Percentiles rank a stretch among this genome's conserved stretches.
Evolutionary conservation across 2,113 vertebrate species (phyloP).

Genomic region (Sprattus sprattus): DNA sequence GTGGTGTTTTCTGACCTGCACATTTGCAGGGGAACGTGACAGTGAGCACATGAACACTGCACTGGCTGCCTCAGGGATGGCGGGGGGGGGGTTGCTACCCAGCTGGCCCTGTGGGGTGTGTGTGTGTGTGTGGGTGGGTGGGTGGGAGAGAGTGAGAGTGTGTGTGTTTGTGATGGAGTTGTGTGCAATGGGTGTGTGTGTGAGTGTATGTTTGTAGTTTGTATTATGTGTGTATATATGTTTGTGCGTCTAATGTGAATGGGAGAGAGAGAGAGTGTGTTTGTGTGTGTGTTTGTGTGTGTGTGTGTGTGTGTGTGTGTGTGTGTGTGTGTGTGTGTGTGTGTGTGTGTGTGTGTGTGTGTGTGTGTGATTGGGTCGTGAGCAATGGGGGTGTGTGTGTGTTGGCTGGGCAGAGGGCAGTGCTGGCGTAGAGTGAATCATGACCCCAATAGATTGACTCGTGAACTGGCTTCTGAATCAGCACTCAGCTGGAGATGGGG

Average conservation of each 20-base stretch:
- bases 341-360: neutral
- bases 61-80: too few species aligned
- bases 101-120: neutral
- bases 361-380: neutral
- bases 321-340: neutral
- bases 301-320: neutral
- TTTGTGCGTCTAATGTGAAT: too few species aligned
- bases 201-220: neutral
- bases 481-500: too few species aligned
- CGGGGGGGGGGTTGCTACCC: neutral
- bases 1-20: neutral
- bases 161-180: neutral
- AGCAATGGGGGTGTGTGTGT: neutral
- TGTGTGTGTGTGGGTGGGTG: constrained; percentile 22
- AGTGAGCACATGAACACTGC: neutral
- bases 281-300: constrained; percentile 19
- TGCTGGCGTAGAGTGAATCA: too few species aligned
- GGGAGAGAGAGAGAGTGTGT: too few species aligned
- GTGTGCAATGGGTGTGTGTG: neutral
- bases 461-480: too few species aligned
- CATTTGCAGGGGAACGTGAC: neutral
- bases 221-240: too few species aligned
- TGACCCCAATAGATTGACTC: too few species aligned
- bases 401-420: neutral
- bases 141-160: neutral